Conservation (phyloP, 2,888 invertebrate genomes). For the Andrena minutula region DNA sequence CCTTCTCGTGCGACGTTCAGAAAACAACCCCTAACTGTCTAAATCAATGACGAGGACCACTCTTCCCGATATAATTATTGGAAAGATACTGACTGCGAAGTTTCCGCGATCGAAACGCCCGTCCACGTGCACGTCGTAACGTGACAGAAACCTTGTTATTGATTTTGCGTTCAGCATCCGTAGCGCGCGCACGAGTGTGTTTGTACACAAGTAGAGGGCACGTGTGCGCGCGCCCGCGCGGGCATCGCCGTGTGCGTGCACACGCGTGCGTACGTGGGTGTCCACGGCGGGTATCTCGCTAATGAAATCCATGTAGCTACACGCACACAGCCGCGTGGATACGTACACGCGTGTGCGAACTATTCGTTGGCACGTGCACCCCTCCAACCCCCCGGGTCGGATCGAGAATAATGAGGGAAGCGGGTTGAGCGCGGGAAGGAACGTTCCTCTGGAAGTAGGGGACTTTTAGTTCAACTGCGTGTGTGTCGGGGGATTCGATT, state of each 20-base stretch:
- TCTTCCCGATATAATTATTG: neutral
- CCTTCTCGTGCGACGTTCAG: too few species aligned
- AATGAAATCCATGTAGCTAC: neutral
- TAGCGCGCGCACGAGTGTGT: conserved; percentile 54
- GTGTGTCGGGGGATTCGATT: neutral
- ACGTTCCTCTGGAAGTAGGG: conserved; percentile 25
- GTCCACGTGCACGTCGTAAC: conserved; percentile 70
- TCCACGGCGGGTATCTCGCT: neutral
- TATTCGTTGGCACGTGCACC: conserved; percentile 23
- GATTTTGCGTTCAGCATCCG: conserved; percentile 81
- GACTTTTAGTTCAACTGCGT: conserved; percentile 48
- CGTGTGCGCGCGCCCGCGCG: neutral
- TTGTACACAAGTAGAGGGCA: conserved; percentile 42
- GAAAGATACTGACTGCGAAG: conserved; percentile 24
- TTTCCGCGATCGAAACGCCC: conserved; percentile 38
- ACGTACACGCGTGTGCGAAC: conserved; percentile 3
- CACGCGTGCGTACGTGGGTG: neutral
- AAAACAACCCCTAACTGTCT: too few species aligned
- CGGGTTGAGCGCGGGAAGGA: conserved; percentile 26
- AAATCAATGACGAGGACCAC: too few species aligned
- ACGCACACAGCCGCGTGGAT: conserved; percentile 8
- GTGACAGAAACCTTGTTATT: conserved; percentile 78
- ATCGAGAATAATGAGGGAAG: conserved; percentile 44
- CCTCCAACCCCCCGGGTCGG: conserved; percentile 35
- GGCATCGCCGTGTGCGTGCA: neutral